These are phyloP conservation scores for Leptodactylus fallax DNA, from an alignment of 2,797 vertebrate genomes.

Conservation along the genomic window DNA sequence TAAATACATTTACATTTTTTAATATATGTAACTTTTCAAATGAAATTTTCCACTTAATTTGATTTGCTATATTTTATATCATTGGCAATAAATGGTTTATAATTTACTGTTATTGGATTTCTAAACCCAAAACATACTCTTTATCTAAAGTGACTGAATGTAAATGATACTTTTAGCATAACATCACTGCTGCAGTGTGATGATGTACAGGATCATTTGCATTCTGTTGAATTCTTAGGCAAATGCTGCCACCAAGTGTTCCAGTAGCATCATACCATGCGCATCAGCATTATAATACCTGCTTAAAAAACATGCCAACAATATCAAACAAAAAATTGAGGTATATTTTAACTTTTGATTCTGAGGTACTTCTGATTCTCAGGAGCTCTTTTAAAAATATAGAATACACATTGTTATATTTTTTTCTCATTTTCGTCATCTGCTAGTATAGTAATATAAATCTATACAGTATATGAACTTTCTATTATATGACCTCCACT, in stretches of 20 bases:
- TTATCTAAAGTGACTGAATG: not conserved
- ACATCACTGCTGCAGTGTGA: not conserved
- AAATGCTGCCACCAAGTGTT: conserved; percentile 59
- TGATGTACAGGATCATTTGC: not conserved
- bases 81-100: not conserved
- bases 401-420: too few relatives aligned
- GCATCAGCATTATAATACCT: not conserved
- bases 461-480: too few relatives aligned
- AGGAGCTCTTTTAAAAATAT: too few relatives aligned
- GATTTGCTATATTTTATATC: not conserved
- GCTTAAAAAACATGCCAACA: not conserved
- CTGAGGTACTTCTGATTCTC: not conserved
- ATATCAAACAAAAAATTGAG: too few relatives aligned
- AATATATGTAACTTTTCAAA: not conserved
- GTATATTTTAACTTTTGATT: not conserved
- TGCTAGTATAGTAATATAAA: too few relatives aligned
- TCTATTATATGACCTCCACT: too few relatives aligned
- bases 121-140: not conserved
- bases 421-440: too few relatives aligned
- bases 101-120: not conserved
- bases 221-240: not conserved
- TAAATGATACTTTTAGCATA: not conserved
- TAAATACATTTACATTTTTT: not conserved
- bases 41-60: not conserved
- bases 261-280: not conserved